Evolutionary conservation across 2,888 invertebrate species (phyloP).

Genomic region (Thymelicus lineola): DNA sequence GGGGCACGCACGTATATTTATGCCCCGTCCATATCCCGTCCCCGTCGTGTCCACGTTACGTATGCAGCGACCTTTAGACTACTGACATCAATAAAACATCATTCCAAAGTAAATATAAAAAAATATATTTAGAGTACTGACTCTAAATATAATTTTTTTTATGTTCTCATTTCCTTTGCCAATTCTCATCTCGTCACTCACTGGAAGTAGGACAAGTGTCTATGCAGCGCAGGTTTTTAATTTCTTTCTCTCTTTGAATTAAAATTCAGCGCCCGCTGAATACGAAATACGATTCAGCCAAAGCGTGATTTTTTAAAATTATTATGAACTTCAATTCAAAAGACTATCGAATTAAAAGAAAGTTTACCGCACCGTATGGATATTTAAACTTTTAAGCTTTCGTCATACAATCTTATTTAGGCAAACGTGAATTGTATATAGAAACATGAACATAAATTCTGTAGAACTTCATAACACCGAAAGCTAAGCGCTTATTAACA

Average conservation of each 20-base stretch:
- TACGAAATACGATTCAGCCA: slow-evolving; percentile 57
- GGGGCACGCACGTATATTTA: no score
- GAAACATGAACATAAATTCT: slow-evolving; percentile 24
- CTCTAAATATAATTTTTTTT: not conserved
- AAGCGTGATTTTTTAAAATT: slow-evolving; percentile 57
- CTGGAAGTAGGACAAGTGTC: slow-evolving; percentile 47
- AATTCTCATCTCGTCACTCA: not conserved
- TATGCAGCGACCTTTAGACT: no score
- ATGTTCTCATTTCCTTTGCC: slow-evolving; percentile 1
- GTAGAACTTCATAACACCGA: slow-evolving; percentile 19
- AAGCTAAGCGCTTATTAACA: slow-evolving; percentile 47
- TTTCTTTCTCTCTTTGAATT: slow-evolving; percentile 66
- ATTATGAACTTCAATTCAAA: slow-evolving; percentile 42
- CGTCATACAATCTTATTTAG: slow-evolving; percentile 13
- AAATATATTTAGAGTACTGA: no score
- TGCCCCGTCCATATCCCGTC: no score
- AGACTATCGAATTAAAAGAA: slow-evolving; percentile 38
- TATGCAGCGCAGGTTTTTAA: slow-evolving; percentile 66
- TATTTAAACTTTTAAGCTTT: slow-evolving; percentile 24
- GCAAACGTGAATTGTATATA: slow-evolving; percentile 5
- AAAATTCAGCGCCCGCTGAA: slow-evolving; percentile 62
- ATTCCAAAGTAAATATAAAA: not conserved
- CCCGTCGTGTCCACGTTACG: no score
- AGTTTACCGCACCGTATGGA: slow-evolving; percentile 33
- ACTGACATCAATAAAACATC: no score